Conservation (phyloP, 2,113 vertebrate species). For the Abramis brama region DNA sequence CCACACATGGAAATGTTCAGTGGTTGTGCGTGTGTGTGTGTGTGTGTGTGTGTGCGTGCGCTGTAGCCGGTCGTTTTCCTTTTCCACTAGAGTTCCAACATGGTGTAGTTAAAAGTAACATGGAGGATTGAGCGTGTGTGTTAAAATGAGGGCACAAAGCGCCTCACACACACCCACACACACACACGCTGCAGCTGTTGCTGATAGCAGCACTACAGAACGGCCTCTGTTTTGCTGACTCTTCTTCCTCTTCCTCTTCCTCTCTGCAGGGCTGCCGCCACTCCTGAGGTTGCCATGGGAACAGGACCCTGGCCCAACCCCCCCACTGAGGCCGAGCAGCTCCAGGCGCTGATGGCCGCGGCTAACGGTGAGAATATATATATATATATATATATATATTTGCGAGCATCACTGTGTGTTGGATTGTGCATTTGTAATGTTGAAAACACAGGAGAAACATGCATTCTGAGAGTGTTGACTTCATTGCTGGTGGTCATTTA, state of each 20-base stretch:
- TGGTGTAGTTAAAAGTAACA: slow-evolving; percentile 19
- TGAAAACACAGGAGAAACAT: neutral
- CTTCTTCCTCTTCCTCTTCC: slow-evolving; percentile 34
- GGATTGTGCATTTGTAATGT: neutral
- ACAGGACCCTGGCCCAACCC: slow-evolving; percentile 97
- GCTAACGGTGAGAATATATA: slow-evolving; percentile 81
- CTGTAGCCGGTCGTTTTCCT: slow-evolving; percentile 38
- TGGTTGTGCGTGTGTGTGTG: neutral
- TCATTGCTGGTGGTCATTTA: neutral
- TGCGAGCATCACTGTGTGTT: neutral
- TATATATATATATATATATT: neutral
- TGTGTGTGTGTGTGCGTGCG: neutral
- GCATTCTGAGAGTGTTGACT: neutral
- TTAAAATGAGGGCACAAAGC: slow-evolving; percentile 6
- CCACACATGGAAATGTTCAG: slow-evolving; percentile 71
- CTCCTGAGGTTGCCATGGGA: slow-evolving; percentile 85
- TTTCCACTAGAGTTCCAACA: slow-evolving; percentile 29
- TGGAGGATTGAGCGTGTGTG: slow-evolving; percentile 25
- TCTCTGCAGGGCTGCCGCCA: slow-evolving; percentile 72
- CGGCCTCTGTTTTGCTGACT: slow-evolving; percentile 57
- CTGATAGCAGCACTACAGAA: slow-evolving; percentile 42
- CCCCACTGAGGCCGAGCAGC: slow-evolving; percentile 95
- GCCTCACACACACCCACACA: neutral
- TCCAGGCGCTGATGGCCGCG: slow-evolving; percentile 97
- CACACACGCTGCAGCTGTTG: neutral